Evolutionary conservation across 2,888 invertebrate genomes (phyloP), one percentile per base, ranked within the genome.

Genomic region (Diplazon laetatorius): DNA sequence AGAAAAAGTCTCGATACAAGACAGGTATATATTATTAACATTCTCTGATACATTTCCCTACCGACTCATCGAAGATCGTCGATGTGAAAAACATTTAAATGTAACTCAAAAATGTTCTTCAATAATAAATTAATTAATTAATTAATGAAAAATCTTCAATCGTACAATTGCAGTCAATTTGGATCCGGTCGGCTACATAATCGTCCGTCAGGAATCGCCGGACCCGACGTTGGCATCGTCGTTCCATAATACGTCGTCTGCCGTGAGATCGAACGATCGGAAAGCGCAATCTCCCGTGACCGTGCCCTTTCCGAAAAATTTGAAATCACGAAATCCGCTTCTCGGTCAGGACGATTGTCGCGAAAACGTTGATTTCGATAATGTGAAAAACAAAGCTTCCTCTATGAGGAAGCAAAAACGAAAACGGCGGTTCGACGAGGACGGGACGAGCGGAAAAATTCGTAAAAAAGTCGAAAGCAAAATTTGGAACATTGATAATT

Each of bases 21-120:
- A 69, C 76, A 72, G 82, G 86, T 86, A 78, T n/a, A n/a, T n/a
- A 25, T 42, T n/a, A 30, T 44, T 0, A n/a, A n/a, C n/a, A n/a
- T n/a, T n/a, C n/a, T n/a, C n/a, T n/a, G n/a, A n/a, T n/a, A n/a
- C n/a, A n/a, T n/a, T n/a, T n/a, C n/a, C n/a, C n/a, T n/a, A n/a
- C n/a, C n/a, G n/a, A n/a, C n/a, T n/a, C n/a, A n/a, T n/a, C n/a
- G n/a, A n/a, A n/a, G n/a, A n/a, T n/a, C n/a, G n/a, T n/a, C n/a
- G n/a, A n/a, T n/a, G n/a, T n/a, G n/a, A n/a, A n/a, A n/a, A n/a
- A n/a, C n/a, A n/a, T n/a, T n/a, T n/a, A n/a, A n/a, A n/a, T n/a
- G n/a, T n/a, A n/a, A n/a, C n/a, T n/a, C n/a, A n/a, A n/a, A n/a
- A n/a, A n/a, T n/a, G n/a, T n/a, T n/a, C n/a, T n/a, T n/a, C n/a